These are phyloP conservation scores for Rhagonycha fulva DNA, from an alignment of 2,888 invertebrate genomes.

Conservation along the genomic window DNA sequence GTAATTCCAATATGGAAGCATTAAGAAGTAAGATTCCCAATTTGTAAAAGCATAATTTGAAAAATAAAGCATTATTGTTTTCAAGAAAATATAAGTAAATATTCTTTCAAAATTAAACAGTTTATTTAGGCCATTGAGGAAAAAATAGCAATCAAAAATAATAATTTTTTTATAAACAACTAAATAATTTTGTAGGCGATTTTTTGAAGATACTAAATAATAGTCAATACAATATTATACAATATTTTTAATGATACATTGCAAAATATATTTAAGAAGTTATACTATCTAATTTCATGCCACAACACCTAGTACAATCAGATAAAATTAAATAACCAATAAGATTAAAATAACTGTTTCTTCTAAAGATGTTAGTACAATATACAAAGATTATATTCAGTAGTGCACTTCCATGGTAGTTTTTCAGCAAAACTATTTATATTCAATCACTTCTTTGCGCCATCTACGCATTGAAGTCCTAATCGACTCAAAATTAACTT, in stretches of 20 bases:
- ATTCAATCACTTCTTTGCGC: conserved; percentile 29
- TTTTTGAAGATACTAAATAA: background rate
- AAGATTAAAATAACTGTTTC: background rate
- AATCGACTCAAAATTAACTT: conserved; percentile 33
- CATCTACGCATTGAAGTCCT: conserved; percentile 38
- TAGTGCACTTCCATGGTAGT: background rate
- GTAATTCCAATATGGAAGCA: too few relatives aligned
- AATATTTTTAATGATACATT: background rate
- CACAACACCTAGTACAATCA: background rate
- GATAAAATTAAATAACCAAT: background rate
- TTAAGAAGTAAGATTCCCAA: background rate
- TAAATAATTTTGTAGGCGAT: background rate
- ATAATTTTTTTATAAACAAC: background rate
- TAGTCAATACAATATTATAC: background rate
- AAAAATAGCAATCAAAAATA: background rate
- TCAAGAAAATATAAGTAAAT: background rate
- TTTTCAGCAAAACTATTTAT: background rate
- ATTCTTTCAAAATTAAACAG: background rate
- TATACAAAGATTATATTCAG: background rate
- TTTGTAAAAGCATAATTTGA: background rate
- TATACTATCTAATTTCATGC: too few relatives aligned
- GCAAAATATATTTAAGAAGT: background rate
- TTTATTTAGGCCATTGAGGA: background rate
- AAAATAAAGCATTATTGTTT: background rate
- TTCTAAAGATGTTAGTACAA: background rate